phyloP scores from a whole-genome alignment of 2,113 vertebrate genomes.

The Orthonyx spaldingii region DNA sequence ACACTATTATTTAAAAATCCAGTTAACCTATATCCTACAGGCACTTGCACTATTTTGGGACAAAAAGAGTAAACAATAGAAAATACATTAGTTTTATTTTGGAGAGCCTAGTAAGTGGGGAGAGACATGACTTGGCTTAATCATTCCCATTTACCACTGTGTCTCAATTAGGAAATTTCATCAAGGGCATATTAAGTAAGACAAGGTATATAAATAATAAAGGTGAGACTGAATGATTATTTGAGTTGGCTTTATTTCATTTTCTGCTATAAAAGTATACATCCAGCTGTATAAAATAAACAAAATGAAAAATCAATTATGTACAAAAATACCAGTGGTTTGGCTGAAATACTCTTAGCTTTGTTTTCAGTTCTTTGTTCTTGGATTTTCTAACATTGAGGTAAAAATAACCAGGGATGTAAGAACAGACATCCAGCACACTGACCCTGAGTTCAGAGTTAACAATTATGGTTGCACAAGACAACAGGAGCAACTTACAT shows the following conservation, averaged over 20 bases:
- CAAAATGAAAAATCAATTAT: neutral
- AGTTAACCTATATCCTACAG: neutral
- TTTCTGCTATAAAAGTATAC: neutral
- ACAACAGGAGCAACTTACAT: neutral
- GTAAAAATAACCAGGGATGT: neutral
- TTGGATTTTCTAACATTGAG: neutral
- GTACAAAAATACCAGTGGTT: neutral
- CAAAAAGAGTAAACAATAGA: neutral
- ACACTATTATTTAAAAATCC: neutral
- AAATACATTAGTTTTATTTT: neutral
- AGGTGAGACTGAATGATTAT: neutral
- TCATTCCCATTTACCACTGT: neutral
- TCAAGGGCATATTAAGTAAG: neutral
- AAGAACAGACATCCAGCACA: neutral
- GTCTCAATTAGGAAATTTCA: neutral
- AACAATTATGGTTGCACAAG: neutral
- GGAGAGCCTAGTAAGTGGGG: neutral
- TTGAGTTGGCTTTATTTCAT: constrained; percentile 13
- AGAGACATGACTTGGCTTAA: neutral
- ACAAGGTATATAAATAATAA: constrained; percentile 15
- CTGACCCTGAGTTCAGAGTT: neutral
- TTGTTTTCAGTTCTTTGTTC: neutral
- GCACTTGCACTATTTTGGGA: neutral
- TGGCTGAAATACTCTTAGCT: neutral
- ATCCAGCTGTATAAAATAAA: neutral